phyloP scores from a whole-genome alignment of 64 coral and sea anemone genomes.

The Stichodactyla helianthus region DNA sequence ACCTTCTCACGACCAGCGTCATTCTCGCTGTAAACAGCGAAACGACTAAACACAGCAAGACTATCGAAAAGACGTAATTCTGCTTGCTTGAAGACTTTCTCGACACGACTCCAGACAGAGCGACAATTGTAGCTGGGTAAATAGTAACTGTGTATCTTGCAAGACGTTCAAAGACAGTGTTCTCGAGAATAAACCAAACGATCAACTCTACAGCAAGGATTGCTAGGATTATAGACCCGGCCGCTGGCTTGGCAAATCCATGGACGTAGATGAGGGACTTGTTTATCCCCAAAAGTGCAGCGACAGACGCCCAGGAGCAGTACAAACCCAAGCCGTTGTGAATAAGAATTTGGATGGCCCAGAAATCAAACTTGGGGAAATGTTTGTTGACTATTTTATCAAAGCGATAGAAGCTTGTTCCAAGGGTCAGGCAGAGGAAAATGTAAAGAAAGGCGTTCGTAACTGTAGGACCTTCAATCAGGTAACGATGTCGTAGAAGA shows the following conservation, averaged over 20 bases:
- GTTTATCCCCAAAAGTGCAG: slow-evolving; percentile 24
- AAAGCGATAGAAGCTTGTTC: slow-evolving; percentile 29
- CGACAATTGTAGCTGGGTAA: slow-evolving; percentile 37
- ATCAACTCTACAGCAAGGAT: slow-evolving; percentile 30
- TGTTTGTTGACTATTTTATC: slow-evolving; percentile 14
- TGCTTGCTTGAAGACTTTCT: not conserved
- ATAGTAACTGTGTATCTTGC: slow-evolving; percentile 21
- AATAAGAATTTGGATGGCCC: slow-evolving; percentile 35
- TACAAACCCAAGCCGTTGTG: slow-evolving; percentile 39
- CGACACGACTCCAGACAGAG: not conserved
- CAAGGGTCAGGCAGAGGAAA: slow-evolving; percentile 29
- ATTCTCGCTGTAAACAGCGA: not conserved
- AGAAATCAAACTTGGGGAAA: slow-evolving; percentile 28
- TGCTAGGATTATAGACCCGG: slow-evolving; percentile 23
- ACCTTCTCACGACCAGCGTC: not conserved
- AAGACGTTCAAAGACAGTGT: slow-evolving; percentile 15
- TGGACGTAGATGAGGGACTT: slow-evolving; percentile 31
- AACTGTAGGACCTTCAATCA: slow-evolving; percentile 1
- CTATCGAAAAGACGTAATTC: not conserved
- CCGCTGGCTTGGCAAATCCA: not conserved
- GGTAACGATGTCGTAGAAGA: slow-evolving; percentile 17
- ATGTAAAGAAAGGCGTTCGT: not conserved
- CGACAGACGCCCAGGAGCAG: slow-evolving; percentile 26
- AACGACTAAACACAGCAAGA: not conserved
- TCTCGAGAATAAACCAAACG: slow-evolving; percentile 52